Evolutionary conservation across 2,113 vertebrate genomes (phyloP), one percentile per base, ranked within the genome.

Genomic region (Deroptyus accipitrinus): DNA sequence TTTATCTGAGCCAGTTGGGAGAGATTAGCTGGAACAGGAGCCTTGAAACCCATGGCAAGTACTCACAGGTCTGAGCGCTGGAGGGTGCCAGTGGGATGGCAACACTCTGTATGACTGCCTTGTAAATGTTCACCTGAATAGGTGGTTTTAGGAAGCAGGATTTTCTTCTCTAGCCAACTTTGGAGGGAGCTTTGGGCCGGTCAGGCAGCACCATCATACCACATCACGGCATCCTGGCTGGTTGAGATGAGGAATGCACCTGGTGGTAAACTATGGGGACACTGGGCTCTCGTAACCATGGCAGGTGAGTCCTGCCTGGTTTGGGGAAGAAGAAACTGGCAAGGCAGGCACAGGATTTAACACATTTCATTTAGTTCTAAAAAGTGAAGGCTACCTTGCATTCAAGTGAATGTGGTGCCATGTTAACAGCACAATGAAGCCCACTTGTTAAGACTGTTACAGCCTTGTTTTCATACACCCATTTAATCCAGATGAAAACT

Each of bases 91-190:
- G 17, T 11, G 41, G 59, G 41, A 15, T 8, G 49, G 48, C 6
- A 41, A 19, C 15, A 5, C 9, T 3, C 41, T 2, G 14, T 3
- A 0, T 2, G 10, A 3, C 46, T 30, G 31, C 54, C n/a, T 17
- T 28, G 11, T 28, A 7, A 39, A 13, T 0, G 0, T 33, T 33
- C 61, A 44, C n/a, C n/a, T 35, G 33, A 55, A 24, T 27, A 25
- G 35, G 12, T 4, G 6, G 31, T 4, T 55, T 62, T 7, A 20
- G 35, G 54, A 30, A 42, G 67, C 25, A 28, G 57, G 13, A 59
- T 23, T 35, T 24, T 59, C 4, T 59, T 33, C 57, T 22, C 33
- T 59, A 59, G 57, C 33, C 15, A 20, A 17, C 35, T 1, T 17
- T 6, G 2, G 30, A 52, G 44, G 35, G 8, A 18, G 61, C 46